These are phyloP conservation scores for Iselma pallidipennis DNA, from an alignment of 2,888 invertebrate species.

Conservation along the genomic window DNA sequence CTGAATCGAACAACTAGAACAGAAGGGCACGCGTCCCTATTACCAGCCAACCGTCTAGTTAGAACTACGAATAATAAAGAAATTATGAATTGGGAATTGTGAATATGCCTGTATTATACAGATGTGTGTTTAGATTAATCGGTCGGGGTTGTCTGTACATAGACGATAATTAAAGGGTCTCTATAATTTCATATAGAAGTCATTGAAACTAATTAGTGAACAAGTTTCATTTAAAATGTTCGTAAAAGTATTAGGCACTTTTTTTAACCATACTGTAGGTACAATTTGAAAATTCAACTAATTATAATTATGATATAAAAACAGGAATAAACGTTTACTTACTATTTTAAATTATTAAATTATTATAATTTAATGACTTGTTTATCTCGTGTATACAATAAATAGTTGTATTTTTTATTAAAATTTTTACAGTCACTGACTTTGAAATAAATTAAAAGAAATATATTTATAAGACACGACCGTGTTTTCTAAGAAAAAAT, in stretches of 20 bases:
- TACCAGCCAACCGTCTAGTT: constrained; percentile 16
- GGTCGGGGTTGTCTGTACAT: constrained; percentile 14
- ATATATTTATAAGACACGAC: background rate
- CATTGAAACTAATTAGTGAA: too few species aligned
- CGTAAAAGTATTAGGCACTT: background rate
- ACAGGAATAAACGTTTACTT: too few species aligned
- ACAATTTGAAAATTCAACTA: too few species aligned
- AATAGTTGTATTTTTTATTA: background rate
- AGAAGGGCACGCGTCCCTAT: constrained; percentile 31
- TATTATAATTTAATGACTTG: background rate
- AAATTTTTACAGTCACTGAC: background rate
- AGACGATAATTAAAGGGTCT: too few species aligned
- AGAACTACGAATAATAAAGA: constrained; percentile 20
- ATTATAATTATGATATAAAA: too few species aligned
- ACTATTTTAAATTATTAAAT: too few species aligned
- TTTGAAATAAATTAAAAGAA: background rate
- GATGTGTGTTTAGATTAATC: too few species aligned
- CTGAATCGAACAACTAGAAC: constrained; percentile 3
- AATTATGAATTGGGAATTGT: constrained; percentile 9
- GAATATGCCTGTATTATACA: too few species aligned
- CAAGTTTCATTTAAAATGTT: background rate
- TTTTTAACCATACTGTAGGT: too few species aligned
- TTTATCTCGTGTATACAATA: background rate
- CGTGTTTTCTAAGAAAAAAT: too few species aligned
- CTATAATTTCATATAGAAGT: too few species aligned